A percentile compares a stretch with the other conserved stretches of the same genome.
These are phyloP conservation scores for Ctenopoma kingsleyae DNA, from an alignment of 2,797 vertebrate species.

Conservation along the genomic window DNA sequence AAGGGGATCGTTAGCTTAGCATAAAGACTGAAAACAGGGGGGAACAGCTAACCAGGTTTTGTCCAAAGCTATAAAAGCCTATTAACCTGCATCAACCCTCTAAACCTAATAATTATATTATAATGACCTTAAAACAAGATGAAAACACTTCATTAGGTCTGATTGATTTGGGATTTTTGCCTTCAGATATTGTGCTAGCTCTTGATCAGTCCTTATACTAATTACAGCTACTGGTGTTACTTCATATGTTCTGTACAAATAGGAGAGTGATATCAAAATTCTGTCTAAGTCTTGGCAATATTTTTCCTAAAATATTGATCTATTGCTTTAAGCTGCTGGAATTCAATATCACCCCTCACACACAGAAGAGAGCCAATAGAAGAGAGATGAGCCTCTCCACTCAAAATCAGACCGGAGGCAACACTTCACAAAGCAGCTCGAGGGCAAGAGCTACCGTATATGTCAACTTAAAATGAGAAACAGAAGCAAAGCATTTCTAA, in stretches of 20 bases:
- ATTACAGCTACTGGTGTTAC: background rate
- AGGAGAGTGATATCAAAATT: background rate
- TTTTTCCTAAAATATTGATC: constrained; percentile 5
- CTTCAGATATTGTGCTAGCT: background rate
- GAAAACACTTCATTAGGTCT: too few relatives aligned
- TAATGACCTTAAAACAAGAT: too few relatives aligned
- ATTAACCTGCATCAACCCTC: too few relatives aligned
- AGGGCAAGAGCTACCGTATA: constrained; percentile 26
- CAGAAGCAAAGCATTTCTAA: constrained; percentile 38
- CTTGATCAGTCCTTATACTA: background rate
- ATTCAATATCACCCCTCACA: background rate
- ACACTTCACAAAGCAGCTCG: constrained; percentile 8
- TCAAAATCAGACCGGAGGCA: constrained; percentile 1
- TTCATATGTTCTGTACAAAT: background rate
- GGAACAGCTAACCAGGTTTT: background rate
- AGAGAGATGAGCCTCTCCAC: background rate
- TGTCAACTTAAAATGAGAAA: constrained; percentile 47
- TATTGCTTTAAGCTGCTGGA: constrained; percentile 18
- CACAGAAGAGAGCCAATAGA: background rate
- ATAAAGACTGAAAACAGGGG: background rate
- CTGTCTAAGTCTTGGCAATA: background rate
- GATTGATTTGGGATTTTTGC: background rate
- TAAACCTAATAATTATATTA: background rate
- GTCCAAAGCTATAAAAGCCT: background rate
- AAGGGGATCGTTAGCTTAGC: background rate